Evolutionary conservation across 1,140 invertebrate genomes (phyloP).

Genomic region (Paralvinella palmiformis): DNA sequence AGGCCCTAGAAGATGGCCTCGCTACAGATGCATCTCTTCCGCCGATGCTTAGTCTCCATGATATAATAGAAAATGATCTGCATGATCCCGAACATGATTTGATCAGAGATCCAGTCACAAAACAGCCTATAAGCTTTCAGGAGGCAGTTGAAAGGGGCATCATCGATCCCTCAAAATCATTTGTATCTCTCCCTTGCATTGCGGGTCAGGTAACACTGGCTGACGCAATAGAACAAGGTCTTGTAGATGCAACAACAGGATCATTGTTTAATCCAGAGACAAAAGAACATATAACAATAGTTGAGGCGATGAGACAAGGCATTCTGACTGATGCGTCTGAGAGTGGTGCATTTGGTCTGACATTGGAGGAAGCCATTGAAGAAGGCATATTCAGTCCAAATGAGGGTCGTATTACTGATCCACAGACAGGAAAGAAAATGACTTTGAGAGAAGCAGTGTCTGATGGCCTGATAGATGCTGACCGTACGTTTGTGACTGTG

Average conservation of each 20-base stretch:
- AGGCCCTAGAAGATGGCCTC: neutral
- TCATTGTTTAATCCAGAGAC: neutral
- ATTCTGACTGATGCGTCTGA: neutral
- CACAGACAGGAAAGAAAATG: conserved; percentile 64
- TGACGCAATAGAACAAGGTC: conserved; percentile 61
- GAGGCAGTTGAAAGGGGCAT: conserved; percentile 48
- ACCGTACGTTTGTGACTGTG: conserved; percentile 52
- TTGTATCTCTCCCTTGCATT: conserved; percentile 59
- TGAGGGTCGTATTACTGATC: conserved; percentile 51
- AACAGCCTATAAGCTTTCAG: conserved; percentile 43
- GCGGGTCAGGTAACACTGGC: neutral
- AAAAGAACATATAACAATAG: neutral
- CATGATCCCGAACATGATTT: conserved; percentile 58
- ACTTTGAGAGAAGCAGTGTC: conserved; percentile 69
- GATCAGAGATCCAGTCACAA: conserved; percentile 61
- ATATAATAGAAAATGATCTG: neutral
- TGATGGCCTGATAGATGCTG: conserved; percentile 1
- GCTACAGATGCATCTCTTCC: neutral
- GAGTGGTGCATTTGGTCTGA: conserved; percentile 40
- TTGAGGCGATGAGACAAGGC: neutral
- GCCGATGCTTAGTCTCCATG: neutral
- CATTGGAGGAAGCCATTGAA: conserved; percentile 33
- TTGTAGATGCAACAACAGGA: conserved; percentile 69
- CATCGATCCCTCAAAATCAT: conserved; percentile 52
- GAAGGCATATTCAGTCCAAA: conserved; percentile 27